Evolutionary conservation across 1,140 invertebrate genomes (phyloP), one percentile per base, ranked within the genome.

Genomic region (Pygmarrhopalites habei): DNA sequence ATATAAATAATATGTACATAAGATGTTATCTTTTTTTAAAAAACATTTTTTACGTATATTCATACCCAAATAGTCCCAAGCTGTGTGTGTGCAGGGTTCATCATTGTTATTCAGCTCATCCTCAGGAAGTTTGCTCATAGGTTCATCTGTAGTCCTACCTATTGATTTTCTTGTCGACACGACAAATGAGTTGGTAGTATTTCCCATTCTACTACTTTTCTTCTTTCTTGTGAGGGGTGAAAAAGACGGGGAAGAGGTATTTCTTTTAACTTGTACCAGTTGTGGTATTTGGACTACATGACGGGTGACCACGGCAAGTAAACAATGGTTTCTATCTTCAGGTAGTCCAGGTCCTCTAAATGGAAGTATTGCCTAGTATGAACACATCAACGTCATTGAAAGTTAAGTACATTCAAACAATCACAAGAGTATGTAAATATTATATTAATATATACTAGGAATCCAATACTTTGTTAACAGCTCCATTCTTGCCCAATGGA

Each of bases 401-500:
- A n/a, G n/a, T n/a, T n/a, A n/a, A n/a, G n/a, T n/a, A n/a, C n/a
- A n/a, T n/a, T n/a, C n/a, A n/a, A n/a, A 69, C 65, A 4, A 69
- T 56, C 1, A 62, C 64, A 29, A 69, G 30, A 17, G 66, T 30
- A 57, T 64, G 29, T 69, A 58, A 1, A 59, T 51, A 25, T 66
- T 25, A 5, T 61, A 72, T 61, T 19, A 67, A 29, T 1, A 61
- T 57, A 57, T 21, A 51, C 88, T 62, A 92, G 84, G 14, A 88
- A 82, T 80, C 71, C 17, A 39, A 39, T 41, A 41, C 12, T 41
- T 41, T 41, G n/a, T 12, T 12, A 41, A n/a, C 12, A 41, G 39
- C n/a, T 41, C 12, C 39, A 41, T 87, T 82, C 21, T 83, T 84
- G 0, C 87, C 83, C 39, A 96, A 78, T 0, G 94, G 93, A 68